Percentiles rank a stretch among this genome's conserved stretches.
Evolutionary conservation across 2,888 invertebrate genomes (phyloP).

Genomic region (Nomada goodeniana): DNA sequence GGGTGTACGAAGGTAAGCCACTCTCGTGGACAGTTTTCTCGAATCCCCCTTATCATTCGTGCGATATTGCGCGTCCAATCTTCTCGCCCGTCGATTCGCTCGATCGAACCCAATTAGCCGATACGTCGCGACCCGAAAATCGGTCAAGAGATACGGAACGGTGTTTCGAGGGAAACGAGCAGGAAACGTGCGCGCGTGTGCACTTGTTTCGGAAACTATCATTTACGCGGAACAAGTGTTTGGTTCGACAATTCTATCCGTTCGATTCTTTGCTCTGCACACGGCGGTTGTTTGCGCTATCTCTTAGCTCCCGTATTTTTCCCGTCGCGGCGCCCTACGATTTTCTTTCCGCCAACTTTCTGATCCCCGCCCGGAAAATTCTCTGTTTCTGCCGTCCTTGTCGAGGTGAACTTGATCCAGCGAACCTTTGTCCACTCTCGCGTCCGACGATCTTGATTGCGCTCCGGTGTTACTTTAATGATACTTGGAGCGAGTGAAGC

Average conservation of each 20-base stretch:
- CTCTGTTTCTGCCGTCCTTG: neutral
- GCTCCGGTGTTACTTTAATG: too few species aligned
- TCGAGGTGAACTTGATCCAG: neutral
- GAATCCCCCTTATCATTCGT: constrained; percentile 31
- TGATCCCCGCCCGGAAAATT: neutral
- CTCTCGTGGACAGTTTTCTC: neutral
- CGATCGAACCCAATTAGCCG: too few species aligned
- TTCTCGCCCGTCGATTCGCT: neutral
- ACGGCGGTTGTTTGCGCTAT: constrained; percentile 3
- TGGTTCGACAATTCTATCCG: constrained; percentile 8
- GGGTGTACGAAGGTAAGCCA: constrained; percentile 95
- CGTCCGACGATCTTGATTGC: too few species aligned
- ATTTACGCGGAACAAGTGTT: constrained; percentile 11
- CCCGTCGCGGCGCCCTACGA: neutral
- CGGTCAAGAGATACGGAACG: too few species aligned
- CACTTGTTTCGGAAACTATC: constrained; percentile 4
- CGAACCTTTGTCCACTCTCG: neutral
- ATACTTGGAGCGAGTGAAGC: too few species aligned
- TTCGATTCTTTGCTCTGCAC: constrained; percentile 29
- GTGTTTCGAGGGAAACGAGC: neutral
- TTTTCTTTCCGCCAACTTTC: neutral
- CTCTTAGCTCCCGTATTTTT: constrained; percentile 14
- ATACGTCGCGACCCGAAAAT: too few species aligned
- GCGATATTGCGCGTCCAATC: constrained; percentile 21
- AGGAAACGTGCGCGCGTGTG: neutral